Conservation (phyloP, 2,113 vertebrate species). For the Lasiurus borealis region DNA sequence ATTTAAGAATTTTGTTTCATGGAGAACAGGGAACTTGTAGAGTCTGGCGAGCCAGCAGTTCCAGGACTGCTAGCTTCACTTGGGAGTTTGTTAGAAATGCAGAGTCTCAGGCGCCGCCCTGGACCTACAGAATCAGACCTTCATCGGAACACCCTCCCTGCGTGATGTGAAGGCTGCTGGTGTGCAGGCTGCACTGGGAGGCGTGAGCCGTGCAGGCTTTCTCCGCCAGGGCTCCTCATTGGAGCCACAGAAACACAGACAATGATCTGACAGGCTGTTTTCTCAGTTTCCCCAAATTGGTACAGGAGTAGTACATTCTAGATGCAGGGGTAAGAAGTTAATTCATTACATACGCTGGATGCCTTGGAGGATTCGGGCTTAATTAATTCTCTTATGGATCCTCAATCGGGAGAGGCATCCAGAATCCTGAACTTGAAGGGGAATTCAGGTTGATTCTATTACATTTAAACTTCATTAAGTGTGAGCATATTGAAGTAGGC, state of each 20-base stretch:
- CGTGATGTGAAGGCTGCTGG: background rate
- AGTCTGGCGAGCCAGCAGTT: background rate
- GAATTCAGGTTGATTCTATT: slow-evolving; percentile 8
- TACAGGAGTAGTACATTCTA: background rate
- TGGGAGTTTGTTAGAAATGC: background rate
- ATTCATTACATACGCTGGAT: background rate
- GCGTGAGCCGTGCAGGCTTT: background rate
- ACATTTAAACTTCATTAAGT: slow-evolving; percentile 43
- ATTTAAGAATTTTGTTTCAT: background rate
- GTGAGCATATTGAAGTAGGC: background rate
- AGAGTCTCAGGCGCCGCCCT: background rate
- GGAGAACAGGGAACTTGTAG: background rate
- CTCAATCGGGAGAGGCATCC: background rate
- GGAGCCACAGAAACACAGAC: background rate
- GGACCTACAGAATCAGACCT: background rate
- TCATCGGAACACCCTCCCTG: background rate
- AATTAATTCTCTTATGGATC: slow-evolving; percentile 40
- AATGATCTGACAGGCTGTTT: background rate
- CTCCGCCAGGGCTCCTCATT: background rate
- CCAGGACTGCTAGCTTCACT: background rate
- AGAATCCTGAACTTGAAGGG: slow-evolving; percentile 26
- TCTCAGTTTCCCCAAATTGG: background rate
- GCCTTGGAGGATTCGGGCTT: slow-evolving; percentile 9
- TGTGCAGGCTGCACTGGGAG: background rate
- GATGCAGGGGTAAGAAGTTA: background rate